Conservation (phyloP, 2,888 invertebrate species). For the Morinoia aosen region DNA sequence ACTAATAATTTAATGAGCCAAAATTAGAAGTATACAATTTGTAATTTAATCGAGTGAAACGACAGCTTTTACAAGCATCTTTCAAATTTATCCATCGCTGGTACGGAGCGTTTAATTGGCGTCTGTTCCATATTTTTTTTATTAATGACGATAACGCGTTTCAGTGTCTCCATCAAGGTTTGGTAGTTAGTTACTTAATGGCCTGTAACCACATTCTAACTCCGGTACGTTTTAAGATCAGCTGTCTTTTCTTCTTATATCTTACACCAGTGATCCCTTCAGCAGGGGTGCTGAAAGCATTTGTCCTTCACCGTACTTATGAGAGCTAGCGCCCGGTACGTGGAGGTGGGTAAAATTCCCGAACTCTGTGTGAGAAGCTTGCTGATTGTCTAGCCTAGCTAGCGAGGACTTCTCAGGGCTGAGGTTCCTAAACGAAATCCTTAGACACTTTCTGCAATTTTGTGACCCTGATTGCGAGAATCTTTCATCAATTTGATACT, state of each 20-base stretch:
- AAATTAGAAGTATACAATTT: no score
- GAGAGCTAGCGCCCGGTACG: background rate
- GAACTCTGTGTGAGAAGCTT: background rate
- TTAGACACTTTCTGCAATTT: no score
- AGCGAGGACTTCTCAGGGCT: background rate
- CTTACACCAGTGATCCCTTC: background rate
- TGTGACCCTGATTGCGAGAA: no score
- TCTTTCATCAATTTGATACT: no score
- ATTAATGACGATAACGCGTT: background rate
- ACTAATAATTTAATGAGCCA: no score
- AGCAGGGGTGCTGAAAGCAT: background rate
- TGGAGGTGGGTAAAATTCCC: background rate
- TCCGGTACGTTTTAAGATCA: background rate
- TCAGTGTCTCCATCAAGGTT: background rate
- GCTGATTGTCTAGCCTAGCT: background rate
- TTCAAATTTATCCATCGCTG: background rate
- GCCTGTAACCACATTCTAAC: background rate
- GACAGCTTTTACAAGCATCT: background rate
- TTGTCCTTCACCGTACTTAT: background rate
- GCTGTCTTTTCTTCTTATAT: background rate
- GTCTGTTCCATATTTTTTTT: background rate
- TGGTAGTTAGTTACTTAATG: background rate
- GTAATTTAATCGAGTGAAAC: background rate
- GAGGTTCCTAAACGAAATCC: background rate
- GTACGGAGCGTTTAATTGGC: background rate